Evolutionary conservation across 2,113 vertebrate genomes (phyloP).

Genomic region (Penelope pileata): DNA sequence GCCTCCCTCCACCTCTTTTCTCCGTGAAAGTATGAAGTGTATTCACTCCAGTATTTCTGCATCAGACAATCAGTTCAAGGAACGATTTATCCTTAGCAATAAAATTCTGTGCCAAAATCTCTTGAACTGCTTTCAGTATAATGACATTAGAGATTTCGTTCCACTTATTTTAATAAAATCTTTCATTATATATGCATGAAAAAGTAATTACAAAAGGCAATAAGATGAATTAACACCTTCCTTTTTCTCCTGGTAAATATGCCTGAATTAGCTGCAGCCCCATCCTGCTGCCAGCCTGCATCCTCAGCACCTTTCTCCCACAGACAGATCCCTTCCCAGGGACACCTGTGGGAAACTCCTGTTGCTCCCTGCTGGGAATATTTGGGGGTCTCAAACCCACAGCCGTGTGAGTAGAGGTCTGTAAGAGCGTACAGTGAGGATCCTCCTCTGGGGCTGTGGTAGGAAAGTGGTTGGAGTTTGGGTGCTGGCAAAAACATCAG

Average conservation of each 20-base stretch:
- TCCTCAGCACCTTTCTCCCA: neutral
- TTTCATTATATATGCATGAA: neutral
- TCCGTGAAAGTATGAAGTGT: neutral
- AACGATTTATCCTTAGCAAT: neutral
- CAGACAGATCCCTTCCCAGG: neutral
- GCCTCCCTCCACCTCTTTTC: neutral
- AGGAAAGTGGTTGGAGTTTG: neutral
- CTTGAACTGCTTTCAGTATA: neutral
- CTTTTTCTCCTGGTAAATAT: neutral
- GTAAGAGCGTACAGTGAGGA: rapidly evolving
- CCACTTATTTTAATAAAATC: neutral
- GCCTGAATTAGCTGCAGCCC: neutral
- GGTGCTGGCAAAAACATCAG: neutral
- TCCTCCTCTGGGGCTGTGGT: too few relatives aligned
- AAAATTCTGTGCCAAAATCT: neutral
- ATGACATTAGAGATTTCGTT: neutral
- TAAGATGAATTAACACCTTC: neutral
- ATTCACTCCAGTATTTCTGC: neutral
- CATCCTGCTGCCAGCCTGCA: rapidly evolving
- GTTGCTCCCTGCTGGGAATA: neutral
- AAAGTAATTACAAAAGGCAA: neutral
- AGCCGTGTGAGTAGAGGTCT: neutral
- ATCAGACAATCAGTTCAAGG: neutral
- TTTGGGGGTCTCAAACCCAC: neutral
- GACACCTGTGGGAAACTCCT: neutral